phyloP scores from a whole-genome alignment of 2,113 vertebrate species.

The Silurus glanis region DNA sequence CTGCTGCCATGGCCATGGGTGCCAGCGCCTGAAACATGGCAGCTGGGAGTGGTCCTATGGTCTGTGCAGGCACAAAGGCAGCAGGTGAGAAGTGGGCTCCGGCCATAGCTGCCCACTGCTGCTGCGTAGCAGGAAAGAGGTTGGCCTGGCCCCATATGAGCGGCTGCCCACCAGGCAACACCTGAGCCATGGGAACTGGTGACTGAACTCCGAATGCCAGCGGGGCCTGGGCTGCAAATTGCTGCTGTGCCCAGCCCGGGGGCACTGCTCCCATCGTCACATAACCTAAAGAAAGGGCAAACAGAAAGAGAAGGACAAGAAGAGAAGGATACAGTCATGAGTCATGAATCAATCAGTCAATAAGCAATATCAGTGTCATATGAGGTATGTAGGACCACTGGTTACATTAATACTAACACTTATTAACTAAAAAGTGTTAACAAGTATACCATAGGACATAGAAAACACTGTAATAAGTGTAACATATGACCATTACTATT shows the following conservation, averaged over 20 bases:
- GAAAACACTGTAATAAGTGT: background rate
- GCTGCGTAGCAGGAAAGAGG: slow-evolving; percentile 92
- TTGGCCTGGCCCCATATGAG: slow-evolving; percentile 95
- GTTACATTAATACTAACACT: background rate
- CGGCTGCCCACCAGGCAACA: slow-evolving; percentile 92
- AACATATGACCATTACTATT: background rate
- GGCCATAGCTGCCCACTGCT: slow-evolving; percentile 94
- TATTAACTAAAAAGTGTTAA: background rate
- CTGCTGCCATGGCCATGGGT: slow-evolving; percentile 79
- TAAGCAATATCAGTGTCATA: background rate
- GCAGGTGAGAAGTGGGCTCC: slow-evolving; percentile 89
- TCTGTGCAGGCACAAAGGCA: slow-evolving; percentile 97
- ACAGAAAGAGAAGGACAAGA: background rate
- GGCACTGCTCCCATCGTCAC: slow-evolving; percentile 98
- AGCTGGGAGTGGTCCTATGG: slow-evolving; percentile 92
- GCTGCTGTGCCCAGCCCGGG: slow-evolving; percentile 95
- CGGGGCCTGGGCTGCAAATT: slow-evolving; percentile 85
- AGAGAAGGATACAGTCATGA: background rate
- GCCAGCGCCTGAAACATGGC: slow-evolving; percentile 94
- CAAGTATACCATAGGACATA: background rate
- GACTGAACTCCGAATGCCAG: slow-evolving; percentile 84
- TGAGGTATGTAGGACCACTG: background rate
- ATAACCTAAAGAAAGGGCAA: slow-evolving; percentile 78
- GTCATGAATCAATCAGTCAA: background rate
- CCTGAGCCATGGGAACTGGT: slow-evolving; percentile 80